Evolutionary conservation across 2,113 vertebrate species (phyloP).

Genomic region (Serilophus lunatus): DNA sequence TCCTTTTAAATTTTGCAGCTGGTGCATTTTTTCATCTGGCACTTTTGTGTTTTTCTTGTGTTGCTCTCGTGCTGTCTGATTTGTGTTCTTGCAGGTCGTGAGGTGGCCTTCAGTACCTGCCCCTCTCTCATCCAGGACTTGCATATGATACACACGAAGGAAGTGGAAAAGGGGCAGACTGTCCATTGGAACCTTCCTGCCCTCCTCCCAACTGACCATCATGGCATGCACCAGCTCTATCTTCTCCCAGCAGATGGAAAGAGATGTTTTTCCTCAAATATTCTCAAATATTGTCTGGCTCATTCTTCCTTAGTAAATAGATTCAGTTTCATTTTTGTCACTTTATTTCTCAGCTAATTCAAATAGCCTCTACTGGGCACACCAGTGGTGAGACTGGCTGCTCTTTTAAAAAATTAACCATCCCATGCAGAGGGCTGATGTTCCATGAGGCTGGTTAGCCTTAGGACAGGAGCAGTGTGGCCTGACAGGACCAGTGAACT

Average conservation of each 20-base stretch:
- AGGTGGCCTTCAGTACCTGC: background rate
- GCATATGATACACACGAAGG: background rate
- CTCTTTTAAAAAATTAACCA: background rate
- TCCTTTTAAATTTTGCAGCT: background rate
- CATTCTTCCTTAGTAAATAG: background rate
- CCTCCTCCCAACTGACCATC: background rate
- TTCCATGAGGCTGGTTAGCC: rapidly evolving
- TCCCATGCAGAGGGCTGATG: background rate
- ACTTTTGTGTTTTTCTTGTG: background rate
- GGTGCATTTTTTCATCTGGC: background rate
- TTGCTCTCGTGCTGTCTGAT: background rate
- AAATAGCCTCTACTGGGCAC: background rate
- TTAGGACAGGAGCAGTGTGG: background rate
- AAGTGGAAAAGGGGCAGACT: background rate
- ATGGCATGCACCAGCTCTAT: background rate
- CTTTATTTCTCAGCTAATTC: background rate
- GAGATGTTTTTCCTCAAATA: background rate
- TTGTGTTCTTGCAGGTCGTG: background rate
- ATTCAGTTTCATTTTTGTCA: background rate
- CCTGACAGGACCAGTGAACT: background rate
- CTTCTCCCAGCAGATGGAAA: background rate
- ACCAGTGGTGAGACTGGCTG: background rate
- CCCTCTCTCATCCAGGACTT: background rate
- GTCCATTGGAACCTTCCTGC: background rate
- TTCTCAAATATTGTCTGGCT: background rate